Evolutionary conservation across 2,888 invertebrate genomes (phyloP), one percentile per base, ranked within the genome.

Genomic region (Tinea trinotella): DNA sequence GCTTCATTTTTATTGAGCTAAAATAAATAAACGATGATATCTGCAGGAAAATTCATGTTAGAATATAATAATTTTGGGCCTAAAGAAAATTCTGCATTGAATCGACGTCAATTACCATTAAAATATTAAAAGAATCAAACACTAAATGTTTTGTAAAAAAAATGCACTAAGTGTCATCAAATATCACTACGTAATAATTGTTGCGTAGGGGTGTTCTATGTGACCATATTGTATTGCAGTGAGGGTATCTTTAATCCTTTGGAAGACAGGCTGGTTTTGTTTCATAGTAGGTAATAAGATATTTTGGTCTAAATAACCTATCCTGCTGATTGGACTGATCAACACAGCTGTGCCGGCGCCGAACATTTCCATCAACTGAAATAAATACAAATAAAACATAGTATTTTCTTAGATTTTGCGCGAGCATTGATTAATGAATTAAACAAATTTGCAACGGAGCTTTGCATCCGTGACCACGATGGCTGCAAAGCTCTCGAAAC

Each of bases 321-420:
- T 95, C 57, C 91, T 89, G 56, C 93, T 92, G 55, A 99, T 91
- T 0, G 99, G 99, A 65, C 95, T 95, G 13, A 99, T 94, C 50
- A 98, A 89, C 64, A 96, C 96, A 0, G 99, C 99, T 18, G 99
- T 99, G 55, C 99, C 99, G n/a, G 97, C 91, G 56, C 99, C 99
- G 76, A 99, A 99, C 76, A 99, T 88, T 82, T 99, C 99, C 61
- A 97, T 74, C 60, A 99, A 76, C 98, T 98, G 83, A 22, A 24
- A 50, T 24, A 50, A 22, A 24, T 3, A 50, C n/a, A n/a, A n/a
- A n/a, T n/a, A n/a, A n/a, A n/a, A n/a, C n/a, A n/a, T n/a, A n/a
- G n/a, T n/a, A n/a, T n/a, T n/a, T n/a, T n/a, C n/a, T n/a, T n/a
- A n/a, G n/a, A n/a, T n/a, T n/a, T n/a, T n/a, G n/a, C n/a, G n/a